These are phyloP conservation scores for Orchesella cincta DNA, from an alignment of 1,140 invertebrate genomes.

Conservation along the genomic window DNA sequence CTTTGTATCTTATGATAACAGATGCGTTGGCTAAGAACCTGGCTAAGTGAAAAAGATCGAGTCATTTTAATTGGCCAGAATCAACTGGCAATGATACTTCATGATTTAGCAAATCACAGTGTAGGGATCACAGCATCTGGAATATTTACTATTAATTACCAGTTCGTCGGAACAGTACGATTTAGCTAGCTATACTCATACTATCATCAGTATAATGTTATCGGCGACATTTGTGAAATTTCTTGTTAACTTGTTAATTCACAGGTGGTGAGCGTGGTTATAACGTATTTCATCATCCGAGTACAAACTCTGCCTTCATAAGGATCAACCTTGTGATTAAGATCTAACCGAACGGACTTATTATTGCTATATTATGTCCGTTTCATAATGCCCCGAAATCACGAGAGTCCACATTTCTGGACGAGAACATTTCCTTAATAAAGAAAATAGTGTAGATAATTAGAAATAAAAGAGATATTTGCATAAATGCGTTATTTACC, in stretches of 20 bases:
- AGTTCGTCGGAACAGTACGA: constrained; percentile 10
- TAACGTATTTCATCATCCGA: constrained; percentile 12
- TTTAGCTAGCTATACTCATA: background rate
- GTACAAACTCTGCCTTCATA: too few species aligned
- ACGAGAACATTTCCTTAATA: too few species aligned
- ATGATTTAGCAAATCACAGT: background rate
- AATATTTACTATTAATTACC: constrained; percentile 7
- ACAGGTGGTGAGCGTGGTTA: background rate
- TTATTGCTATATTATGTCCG: too few species aligned
- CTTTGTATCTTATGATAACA: too few species aligned
- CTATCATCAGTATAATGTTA: background rate
- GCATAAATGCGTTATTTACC: too few species aligned
- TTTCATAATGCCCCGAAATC: too few species aligned
- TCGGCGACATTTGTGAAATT: background rate
- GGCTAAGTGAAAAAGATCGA: background rate
- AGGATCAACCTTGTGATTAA: too few species aligned
- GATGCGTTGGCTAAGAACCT: background rate
- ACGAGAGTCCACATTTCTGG: too few species aligned
- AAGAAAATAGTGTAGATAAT: too few species aligned
- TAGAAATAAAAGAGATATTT: too few species aligned
- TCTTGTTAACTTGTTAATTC: background rate
- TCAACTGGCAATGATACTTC: background rate
- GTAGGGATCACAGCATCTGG: constrained; percentile 5
- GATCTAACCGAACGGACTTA: too few species aligned
- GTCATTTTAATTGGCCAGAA: background rate